Evolutionary conservation across 2,888 invertebrate genomes (phyloP).

Genomic region (Gymnoscelis rufifasciata): DNA sequence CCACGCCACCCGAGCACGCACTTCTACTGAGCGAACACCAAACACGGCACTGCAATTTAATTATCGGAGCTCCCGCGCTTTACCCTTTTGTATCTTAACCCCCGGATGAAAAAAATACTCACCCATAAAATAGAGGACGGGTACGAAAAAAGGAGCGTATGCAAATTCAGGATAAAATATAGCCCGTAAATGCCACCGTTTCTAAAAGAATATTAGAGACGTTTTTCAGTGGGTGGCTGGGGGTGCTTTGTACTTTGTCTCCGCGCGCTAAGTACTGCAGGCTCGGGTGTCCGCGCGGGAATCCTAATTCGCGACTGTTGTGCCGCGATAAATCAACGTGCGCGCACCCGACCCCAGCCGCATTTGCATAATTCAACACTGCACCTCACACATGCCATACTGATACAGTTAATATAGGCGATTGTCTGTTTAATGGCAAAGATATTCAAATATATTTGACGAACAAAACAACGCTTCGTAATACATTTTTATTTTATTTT

Average conservation of each 20-base stretch:
- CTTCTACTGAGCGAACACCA: slow-evolving; percentile 14
- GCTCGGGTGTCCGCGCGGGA: slow-evolving; percentile 66
- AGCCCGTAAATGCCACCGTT: slow-evolving; percentile 81
- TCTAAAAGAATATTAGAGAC: slow-evolving; percentile 81
- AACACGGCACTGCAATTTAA: slow-evolving; percentile 73
- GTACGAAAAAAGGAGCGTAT: slow-evolving; percentile 80
- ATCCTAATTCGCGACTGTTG: slow-evolving; percentile 75
- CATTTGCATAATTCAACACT: slow-evolving; percentile 25
- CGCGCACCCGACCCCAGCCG: slow-evolving; percentile 15
- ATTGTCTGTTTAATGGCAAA: no score
- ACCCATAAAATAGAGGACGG: slow-evolving; percentile 79
- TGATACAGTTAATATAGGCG: slow-evolving; percentile 10
- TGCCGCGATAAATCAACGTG: slow-evolving; percentile 67
- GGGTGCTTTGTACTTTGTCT: slow-evolving; percentile 78
- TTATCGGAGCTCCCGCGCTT: slow-evolving; percentile 73
- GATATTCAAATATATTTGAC: no score
- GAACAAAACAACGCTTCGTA: no score
- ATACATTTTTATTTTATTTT: neutral
- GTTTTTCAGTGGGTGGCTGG: slow-evolving; percentile 79
- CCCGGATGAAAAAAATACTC: slow-evolving; percentile 77
- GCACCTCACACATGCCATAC: slow-evolving; percentile 4
- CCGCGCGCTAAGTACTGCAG: slow-evolving; percentile 74
- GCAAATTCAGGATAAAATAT: slow-evolving; percentile 81
- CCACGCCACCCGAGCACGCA: slow-evolving; percentile 1
- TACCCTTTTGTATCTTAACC: slow-evolving; percentile 81